Conservation (phyloP, 1,140 invertebrate genomes). For the Bombus terrestris region DNA sequence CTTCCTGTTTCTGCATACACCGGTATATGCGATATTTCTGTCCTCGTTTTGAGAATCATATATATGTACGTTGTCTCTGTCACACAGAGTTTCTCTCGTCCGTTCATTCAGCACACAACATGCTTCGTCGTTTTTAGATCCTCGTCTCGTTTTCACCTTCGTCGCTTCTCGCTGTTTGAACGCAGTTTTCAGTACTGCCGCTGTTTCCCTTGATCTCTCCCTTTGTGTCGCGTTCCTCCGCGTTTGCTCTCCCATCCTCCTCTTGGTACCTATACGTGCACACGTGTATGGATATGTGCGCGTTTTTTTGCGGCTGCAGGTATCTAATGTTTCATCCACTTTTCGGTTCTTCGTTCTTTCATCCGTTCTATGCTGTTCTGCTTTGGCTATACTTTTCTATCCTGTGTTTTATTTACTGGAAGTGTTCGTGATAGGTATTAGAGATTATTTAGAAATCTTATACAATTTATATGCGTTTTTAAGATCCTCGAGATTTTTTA, state of each 20-base stretch:
- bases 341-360: no score
- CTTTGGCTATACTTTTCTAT: background rate
- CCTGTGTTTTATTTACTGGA: background rate
- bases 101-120: background rate
- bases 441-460: background rate
- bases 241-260: background rate
- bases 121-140: conserved; percentile 14
- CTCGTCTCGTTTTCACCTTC: conserved; percentile 22
- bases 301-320: background rate
- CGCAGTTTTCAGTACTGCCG: conserved; percentile 15
- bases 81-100: background rate
- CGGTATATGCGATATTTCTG: background rate
- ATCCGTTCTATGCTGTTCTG: background rate
- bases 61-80: background rate
- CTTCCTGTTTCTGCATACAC: background rate
- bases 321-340: background rate
- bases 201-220: conserved; percentile 43
- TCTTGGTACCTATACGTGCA: background rate
- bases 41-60: background rate
- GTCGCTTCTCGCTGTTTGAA: conserved; percentile 36
- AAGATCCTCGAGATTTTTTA: background rate
- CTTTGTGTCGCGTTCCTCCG: conserved; percentile 37
- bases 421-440: background rate
- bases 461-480: background rate
- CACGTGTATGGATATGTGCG: no score